phyloP scores from a whole-genome alignment of 2,113 vertebrate genomes.

The Pteropus alecto region DNA sequence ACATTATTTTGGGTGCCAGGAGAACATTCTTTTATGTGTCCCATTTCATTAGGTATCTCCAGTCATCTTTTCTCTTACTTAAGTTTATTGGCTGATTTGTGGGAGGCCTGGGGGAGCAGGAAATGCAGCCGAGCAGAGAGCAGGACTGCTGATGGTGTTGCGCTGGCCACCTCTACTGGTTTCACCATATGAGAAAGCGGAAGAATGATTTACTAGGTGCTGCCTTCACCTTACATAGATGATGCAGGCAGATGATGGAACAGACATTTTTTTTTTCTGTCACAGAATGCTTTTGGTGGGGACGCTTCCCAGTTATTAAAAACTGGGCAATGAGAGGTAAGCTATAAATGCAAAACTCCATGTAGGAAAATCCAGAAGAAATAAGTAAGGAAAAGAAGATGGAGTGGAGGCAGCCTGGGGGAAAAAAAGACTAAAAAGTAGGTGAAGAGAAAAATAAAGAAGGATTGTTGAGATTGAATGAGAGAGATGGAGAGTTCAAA shows the following conservation, averaged over 20 bases:
- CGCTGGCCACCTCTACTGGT: neutral
- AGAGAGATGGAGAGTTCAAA: neutral
- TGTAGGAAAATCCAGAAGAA: slow-evolving; percentile 14
- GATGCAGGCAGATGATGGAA: neutral
- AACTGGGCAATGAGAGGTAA: slow-evolving; percentile 54
- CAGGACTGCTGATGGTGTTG: neutral
- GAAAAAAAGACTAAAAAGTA: neutral
- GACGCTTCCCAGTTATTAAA: slow-evolving; percentile 56
- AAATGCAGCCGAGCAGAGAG: neutral
- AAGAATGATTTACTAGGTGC: slow-evolving; percentile 44
- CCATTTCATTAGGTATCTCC: neutral
- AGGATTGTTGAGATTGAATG: neutral
- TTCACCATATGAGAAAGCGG: neutral
- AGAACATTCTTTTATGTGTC: neutral
- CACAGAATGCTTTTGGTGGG: slow-evolving; percentile 32
- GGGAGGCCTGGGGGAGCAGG: neutral
- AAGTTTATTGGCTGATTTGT: neutral
- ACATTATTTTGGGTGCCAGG: neutral
- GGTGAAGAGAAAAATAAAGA: neutral
- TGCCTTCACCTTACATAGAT: neutral
- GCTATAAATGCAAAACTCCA: neutral
- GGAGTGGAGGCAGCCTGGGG: neutral
- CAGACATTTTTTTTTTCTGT: neutral
- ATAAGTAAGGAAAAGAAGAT: neutral
- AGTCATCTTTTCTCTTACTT: neutral